Evolutionary conservation across 1,140 invertebrate genomes (phyloP).

Genomic region (Hydropsyche tenuis): DNA sequence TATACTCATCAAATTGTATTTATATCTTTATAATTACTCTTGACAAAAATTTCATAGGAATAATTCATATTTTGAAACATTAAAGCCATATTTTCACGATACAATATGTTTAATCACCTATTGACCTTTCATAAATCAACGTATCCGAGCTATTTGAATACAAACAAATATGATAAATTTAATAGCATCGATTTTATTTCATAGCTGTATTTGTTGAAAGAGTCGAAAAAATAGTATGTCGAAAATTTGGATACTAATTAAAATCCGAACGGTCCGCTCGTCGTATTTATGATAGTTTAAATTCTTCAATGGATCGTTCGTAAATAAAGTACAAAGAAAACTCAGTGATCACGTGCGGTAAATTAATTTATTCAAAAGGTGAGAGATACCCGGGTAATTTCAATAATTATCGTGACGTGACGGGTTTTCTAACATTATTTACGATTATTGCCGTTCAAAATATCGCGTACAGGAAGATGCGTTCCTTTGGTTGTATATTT

Average conservation of each 20-base stretch:
- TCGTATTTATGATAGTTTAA: constrained; percentile 5
- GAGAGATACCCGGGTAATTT: constrained; percentile 16
- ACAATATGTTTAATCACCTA: constrained; percentile 3
- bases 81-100: no score
- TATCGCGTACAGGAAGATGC: constrained; percentile 31
- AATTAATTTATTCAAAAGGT: constrained; percentile 29
- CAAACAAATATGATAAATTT: no score
- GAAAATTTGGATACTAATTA: not conserved
- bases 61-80: no score
- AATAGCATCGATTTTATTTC: not conserved
- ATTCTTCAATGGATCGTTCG: not conserved
- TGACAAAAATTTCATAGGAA: no score
- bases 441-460: constrained; percentile 42
- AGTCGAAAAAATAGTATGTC: not conserved
- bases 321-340: constrained; percentile 7
- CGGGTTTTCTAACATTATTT: constrained; percentile 35
- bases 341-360: constrained; percentile 5
- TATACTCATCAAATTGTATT: no score
- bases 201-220: not conserved
- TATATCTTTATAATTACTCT: not conserved
- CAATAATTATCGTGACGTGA: constrained; percentile 31
- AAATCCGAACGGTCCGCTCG: not conserved
- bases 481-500: constrained; percentile 1
- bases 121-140: constrained; percentile 18
- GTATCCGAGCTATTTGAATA: not conserved